These are phyloP conservation scores for Remorina albescens DNA, from an alignment of 2,797 vertebrate species.

Conservation along the genomic window DNA sequence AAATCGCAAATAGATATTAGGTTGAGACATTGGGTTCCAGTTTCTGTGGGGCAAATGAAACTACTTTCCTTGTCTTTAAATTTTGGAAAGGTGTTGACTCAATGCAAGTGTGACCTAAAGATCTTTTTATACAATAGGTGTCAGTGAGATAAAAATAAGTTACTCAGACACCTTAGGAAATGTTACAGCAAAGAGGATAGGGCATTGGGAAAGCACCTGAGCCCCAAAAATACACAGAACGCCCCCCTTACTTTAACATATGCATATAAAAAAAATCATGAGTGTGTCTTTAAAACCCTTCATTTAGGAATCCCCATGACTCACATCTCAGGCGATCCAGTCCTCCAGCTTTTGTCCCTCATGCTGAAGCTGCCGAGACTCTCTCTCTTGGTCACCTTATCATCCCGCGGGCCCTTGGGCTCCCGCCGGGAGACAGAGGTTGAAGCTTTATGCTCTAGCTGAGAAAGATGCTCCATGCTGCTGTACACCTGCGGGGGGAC, in stretches of 20 bases:
- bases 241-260: neutral
- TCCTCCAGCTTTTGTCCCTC: constrained; percentile 92
- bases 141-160: constrained; percentile 18
- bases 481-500: constrained; percentile 89
- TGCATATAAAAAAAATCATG: neutral
- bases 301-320: constrained; percentile 37
- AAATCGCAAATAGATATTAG: constrained; percentile 3
- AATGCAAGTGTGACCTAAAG: constrained; percentile 44
- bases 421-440: constrained; percentile 86
- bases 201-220: neutral
- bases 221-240: neutral
- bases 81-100: constrained; percentile 18
- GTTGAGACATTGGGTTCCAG: neutral
- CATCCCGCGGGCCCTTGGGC: constrained; percentile 87
- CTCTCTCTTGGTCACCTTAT: constrained; percentile 88
- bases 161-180: neutral
- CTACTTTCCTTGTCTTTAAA: constrained; percentile 19
- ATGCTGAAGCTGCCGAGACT: constrained; percentile 89
- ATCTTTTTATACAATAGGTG: constrained; percentile 41
- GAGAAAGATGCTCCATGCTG: constrained; percentile 95
- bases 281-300: neutral
- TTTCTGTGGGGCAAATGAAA: constrained; percentile 9
- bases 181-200: constrained; percentile 14
- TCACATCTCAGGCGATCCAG: constrained; percentile 90
- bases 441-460: constrained; percentile 93